A percentile compares a stretch with the other conserved stretches of the same genome.
These are phyloP conservation scores for Parotia lawesii DNA, from an alignment of 2,113 vertebrate genomes.

Conservation along the genomic window DNA sequence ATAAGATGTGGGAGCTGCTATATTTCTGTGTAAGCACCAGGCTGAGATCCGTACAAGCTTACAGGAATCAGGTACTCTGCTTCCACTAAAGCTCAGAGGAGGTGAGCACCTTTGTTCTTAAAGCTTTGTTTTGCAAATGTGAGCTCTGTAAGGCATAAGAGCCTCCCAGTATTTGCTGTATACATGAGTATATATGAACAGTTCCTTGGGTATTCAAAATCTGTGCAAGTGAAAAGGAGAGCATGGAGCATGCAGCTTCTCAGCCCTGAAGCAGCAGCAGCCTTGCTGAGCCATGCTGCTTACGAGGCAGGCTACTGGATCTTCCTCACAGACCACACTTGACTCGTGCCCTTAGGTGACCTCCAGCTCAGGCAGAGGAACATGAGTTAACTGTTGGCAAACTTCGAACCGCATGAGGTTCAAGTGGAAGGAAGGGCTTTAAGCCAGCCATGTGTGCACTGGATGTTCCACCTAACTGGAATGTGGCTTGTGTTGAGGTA, in stretches of 20 bases:
- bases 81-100: not conserved
- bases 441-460: not conserved
- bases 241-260: not conserved
- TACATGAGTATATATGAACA: not conserved
- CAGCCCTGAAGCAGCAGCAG: not conserved
- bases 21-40: not conserved
- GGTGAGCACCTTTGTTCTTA: not conserved
- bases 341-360: not conserved
- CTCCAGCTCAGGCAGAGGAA: not conserved
- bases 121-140: not conserved
- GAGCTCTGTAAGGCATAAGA: not conserved
- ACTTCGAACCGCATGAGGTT: not conserved
- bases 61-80: not conserved
- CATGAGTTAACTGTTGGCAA: not conserved
- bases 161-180: not conserved
- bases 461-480: not conserved
- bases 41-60: not conserved
- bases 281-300: not conserved
- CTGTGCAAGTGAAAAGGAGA: not conserved
- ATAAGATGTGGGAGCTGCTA: not conserved
- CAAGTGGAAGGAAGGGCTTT: not conserved
- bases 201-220: not conserved
- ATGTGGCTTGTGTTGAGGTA: slow-evolving; percentile 68
- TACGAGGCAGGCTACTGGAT: not conserved
- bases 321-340: not conserved